Evolutionary conservation across 2,888 invertebrate genomes (phyloP), one percentile per base, ranked within the genome.

Genomic region (Blera fallax): DNA sequence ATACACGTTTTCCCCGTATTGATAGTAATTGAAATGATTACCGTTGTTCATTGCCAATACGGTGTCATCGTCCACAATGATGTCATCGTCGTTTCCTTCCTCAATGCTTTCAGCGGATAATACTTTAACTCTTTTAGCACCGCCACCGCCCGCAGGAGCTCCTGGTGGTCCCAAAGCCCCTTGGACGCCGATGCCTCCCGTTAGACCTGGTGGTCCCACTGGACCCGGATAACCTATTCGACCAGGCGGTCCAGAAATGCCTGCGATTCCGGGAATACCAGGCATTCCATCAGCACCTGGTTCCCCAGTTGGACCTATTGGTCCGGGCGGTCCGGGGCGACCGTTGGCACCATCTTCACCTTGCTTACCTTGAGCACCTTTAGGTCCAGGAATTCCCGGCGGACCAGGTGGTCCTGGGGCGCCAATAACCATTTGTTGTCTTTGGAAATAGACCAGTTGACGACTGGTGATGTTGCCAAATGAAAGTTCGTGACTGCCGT

Each of bases 331-430:
- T 0, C 80, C 81, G 3, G 52, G 34, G 4, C 74, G 29, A 4
- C 74, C 81, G 10, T 45, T 11, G 10, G 14, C 4, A 2, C 81
- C 81, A 18, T 5, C 5, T 27, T 74, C 54, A 37, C 81, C 81
- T 5, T 34, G 67, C 7, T 21, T n/a, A 8, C 87, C 82, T 0
- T 1, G 62, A 7, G 8, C 0, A 2, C 80, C 80, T 10, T 67
- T 16, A 1, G 16, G 24, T 6, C 87, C 84, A 18, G 29, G 18
- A 7, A 32, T 10, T 1, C 87, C 87, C 8, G 84, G 87, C n/a
- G n/a, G n/a, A n/a, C n/a, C 84, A 18, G 29, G 18, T 10, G 40
- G n/a, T 1, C 87, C 87, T 11, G 84, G 87, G 40, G 87, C 84
- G 7, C 87, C 74, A 3, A 62, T 16, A 0, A 3, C 40, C n/a